Evolutionary conservation across 1,140 invertebrate species (phyloP).

Genomic region (Caenorhabditis brenneri): DNA sequence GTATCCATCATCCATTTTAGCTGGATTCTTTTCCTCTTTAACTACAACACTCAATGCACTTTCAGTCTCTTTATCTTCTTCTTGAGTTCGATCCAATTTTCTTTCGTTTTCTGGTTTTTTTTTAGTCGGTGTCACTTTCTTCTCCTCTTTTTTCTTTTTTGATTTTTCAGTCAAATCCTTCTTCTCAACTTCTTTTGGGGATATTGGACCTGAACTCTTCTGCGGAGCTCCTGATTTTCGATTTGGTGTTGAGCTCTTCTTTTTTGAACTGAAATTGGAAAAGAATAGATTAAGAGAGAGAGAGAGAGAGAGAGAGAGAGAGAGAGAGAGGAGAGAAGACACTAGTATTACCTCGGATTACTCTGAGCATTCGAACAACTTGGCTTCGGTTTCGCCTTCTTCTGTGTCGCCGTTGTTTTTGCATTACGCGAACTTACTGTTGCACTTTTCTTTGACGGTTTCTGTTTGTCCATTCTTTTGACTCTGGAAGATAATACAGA

Average conservation of each 20-base stretch:
- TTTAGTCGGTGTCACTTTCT: neutral
- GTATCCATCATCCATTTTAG: slow-evolving; percentile 22
- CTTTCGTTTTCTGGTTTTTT: neutral
- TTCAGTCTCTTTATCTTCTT: neutral
- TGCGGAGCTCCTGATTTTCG: neutral
- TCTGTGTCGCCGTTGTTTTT: neutral
- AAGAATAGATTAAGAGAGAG: no score
- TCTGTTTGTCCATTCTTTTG: slow-evolving; percentile 15
- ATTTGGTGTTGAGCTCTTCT: neutral
- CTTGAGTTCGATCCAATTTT: neutral
- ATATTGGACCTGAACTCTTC: neutral
- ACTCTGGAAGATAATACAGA: neutral
- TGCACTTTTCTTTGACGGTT: neutral
- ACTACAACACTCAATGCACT: neutral
- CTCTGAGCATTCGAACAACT: neutral
- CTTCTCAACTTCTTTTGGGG: neutral
- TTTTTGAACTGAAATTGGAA: neutral
- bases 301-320: no score
- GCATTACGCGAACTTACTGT: neutral
- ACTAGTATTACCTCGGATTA: neutral
- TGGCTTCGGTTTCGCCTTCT: neutral
- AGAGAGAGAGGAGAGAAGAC: neutral
- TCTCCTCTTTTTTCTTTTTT: neutral
- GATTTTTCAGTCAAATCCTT: neutral
- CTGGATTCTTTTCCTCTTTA: neutral